Evolutionary conservation across 2,113 vertebrate genomes (phyloP).

Genomic region (Epinephelus cyanopodus): DNA sequence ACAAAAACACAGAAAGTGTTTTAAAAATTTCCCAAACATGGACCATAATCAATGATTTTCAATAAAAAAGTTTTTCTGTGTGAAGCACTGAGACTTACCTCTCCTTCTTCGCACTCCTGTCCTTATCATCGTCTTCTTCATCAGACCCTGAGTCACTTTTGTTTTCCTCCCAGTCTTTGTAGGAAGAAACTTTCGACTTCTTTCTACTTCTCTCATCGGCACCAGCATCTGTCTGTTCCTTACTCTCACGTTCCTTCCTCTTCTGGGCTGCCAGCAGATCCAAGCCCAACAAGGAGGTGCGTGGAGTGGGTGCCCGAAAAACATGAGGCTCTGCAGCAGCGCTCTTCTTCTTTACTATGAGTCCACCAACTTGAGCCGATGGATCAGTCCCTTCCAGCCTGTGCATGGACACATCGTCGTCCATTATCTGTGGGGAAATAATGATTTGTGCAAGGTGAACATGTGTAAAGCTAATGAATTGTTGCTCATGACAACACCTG

Average conservation of each 20-base stretch:
- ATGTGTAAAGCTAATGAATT: background rate
- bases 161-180: conserved; percentile 92
- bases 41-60: background rate
- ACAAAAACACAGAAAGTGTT: background rate
- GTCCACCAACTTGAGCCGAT: conserved; percentile 86
- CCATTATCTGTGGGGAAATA: conserved; percentile 70
- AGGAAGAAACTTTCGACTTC: conserved; percentile 89
- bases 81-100: conserved; percentile 80
- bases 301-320: conserved; percentile 94
- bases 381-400: conserved; percentile 89
- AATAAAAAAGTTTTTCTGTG: background rate
- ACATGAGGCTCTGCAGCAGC: conserved; percentile 90
- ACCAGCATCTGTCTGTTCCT: conserved; percentile 79
- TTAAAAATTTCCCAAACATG: background rate
- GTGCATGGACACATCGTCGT: conserved; percentile 89
- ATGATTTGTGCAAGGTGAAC: conserved; percentile 8
- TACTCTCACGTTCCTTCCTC: conserved; percentile 91
- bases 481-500: background rate
- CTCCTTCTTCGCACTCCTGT: conserved; percentile 83
- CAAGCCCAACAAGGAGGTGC: conserved; percentile 92
- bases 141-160: conserved; percentile 89
- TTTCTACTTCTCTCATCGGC: conserved; percentile 80
- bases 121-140: conserved; percentile 82
- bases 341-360: conserved; percentile 90
- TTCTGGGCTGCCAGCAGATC: conserved; percentile 96